phyloP scores from a whole-genome alignment of 2,888 invertebrate genomes.

The Acronicta aceris region DNA sequence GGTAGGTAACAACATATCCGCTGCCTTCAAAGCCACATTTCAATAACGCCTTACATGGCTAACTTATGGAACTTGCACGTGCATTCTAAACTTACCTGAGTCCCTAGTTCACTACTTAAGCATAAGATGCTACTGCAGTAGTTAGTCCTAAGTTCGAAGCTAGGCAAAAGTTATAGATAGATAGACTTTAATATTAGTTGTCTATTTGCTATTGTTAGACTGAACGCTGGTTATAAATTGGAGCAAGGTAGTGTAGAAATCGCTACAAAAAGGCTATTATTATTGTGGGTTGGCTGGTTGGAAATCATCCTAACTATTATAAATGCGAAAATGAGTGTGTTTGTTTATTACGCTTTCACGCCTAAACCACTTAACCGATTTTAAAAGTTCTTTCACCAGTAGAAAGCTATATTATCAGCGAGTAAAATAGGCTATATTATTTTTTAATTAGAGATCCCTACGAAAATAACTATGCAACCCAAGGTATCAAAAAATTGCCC shows the following conservation, averaged over 20 bases:
- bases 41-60: constrained; percentile 8
- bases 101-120: constrained; percentile 6
- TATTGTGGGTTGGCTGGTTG: too few relatives aligned
- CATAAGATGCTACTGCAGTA: constrained; percentile 9
- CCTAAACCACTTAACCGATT: too few relatives aligned
- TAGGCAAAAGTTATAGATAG: constrained; percentile 16
- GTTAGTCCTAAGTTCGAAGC: constrained; percentile 22
- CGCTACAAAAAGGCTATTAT: too few relatives aligned
- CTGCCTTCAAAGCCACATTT: neutral
- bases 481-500: too few relatives aligned
- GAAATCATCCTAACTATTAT: too few relatives aligned
- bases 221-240: neutral
- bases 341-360: too few relatives aligned
- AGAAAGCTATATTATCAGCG: too few relatives aligned
- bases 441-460: too few relatives aligned
- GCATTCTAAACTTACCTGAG: constrained; percentile 25
- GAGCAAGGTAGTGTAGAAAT: neutral
- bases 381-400: too few relatives aligned
- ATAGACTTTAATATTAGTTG: constrained; percentile 40
- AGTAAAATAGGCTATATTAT: too few relatives aligned
- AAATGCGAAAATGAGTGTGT: too few relatives aligned
- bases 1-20: neutral
- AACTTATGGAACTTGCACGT: constrained; percentile 21
- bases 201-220: constrained; percentile 17
- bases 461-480: too few relatives aligned